A percentile compares a stretch with the other conserved stretches of the same genome.
Evolutionary conservation across 2,797 vertebrate species (phyloP).

Genomic region (Typhlichthys subterraneus): DNA sequence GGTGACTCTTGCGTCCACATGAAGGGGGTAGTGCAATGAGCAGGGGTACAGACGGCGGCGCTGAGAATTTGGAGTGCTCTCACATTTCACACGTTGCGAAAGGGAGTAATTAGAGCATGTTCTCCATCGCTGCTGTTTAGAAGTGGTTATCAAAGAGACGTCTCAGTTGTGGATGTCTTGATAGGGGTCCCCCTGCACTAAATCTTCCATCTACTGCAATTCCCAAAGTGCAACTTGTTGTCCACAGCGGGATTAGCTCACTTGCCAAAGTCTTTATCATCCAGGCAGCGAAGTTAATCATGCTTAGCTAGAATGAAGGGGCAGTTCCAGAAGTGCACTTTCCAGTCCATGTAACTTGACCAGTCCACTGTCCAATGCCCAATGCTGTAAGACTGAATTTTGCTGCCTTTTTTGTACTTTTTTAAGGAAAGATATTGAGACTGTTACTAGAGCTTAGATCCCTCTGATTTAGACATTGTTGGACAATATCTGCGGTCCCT

Average conservation of each 20-base stretch:
- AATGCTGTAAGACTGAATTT: too few species aligned
- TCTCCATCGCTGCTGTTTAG: conserved; percentile 46
- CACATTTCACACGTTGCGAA: conserved; percentile 57
- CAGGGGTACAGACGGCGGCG: conserved; percentile 30
- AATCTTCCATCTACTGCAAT: conserved; percentile 34
- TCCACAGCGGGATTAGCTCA: conserved; percentile 29
- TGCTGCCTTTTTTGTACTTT: too few species aligned
- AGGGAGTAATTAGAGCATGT: conserved; percentile 53
- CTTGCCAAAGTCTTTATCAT: conserved; percentile 30
- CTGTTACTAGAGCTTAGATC: background rate
- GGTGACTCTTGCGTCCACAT: conserved; percentile 43
- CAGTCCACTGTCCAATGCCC: background rate
- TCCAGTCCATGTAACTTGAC: background rate
- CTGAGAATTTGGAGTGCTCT: conserved; percentile 46
- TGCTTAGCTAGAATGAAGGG: background rate
- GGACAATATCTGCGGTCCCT: conserved; percentile 18
- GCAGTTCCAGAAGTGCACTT: conserved; percentile 3
- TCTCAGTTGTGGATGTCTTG: conserved; percentile 26
- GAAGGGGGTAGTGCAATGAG: conserved; percentile 35
- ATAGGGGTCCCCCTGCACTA: conserved; percentile 23
- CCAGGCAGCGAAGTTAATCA: conserved; percentile 24
- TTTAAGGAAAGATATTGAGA: background rate
- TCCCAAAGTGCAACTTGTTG: conserved; percentile 27
- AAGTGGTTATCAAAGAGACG: conserved; percentile 49
- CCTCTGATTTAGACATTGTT: conserved; percentile 14